Evolutionary conservation across 2,888 invertebrate species (phyloP).

Genomic region (Eupithecia insigniata): DNA sequence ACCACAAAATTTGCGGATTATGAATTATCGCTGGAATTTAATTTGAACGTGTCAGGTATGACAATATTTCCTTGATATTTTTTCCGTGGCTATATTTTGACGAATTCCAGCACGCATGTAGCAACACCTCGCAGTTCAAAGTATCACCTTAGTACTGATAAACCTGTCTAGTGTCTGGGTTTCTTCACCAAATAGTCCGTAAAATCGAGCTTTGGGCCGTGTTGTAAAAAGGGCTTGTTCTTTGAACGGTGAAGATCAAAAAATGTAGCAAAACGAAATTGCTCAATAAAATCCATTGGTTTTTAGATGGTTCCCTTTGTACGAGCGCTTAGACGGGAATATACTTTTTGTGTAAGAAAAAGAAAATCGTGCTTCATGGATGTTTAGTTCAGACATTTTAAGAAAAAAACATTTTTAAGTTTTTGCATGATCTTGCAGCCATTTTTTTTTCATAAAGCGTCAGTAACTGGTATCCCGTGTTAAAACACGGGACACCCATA

Average conservation of each 20-base stretch:
- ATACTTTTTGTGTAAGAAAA: conserved; percentile 7
- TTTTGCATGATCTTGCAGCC: background rate
- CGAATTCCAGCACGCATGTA: background rate
- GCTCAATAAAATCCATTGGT: conserved; percentile 24
- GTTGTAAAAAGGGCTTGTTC: conserved; percentile 39
- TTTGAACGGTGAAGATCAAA: conserved; percentile 38
- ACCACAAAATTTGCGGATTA: background rate
- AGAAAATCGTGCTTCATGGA: conserved; percentile 3
- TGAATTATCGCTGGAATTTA: background rate
- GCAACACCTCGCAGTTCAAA: conserved; percentile 19
- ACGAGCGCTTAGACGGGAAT: conserved; percentile 21
- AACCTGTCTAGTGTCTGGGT: conserved; percentile 40
- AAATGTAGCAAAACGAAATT: conserved; percentile 35
- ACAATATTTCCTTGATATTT: background rate
- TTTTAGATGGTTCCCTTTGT: conserved; percentile 24
- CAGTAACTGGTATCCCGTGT: background rate
- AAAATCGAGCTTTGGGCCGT: conserved; percentile 36
- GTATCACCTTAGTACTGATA: conserved; percentile 34
- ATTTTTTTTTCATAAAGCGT: background rate
- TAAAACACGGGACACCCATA: no score
- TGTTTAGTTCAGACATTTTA: background rate
- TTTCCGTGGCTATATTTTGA: background rate
- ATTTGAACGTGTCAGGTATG: background rate
- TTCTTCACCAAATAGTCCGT: conserved; percentile 41
- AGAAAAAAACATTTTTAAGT: background rate